Base-by-base conservation (phyloP, 2,888 invertebrate species). In the Tricholauxania praeusta region DNA sequence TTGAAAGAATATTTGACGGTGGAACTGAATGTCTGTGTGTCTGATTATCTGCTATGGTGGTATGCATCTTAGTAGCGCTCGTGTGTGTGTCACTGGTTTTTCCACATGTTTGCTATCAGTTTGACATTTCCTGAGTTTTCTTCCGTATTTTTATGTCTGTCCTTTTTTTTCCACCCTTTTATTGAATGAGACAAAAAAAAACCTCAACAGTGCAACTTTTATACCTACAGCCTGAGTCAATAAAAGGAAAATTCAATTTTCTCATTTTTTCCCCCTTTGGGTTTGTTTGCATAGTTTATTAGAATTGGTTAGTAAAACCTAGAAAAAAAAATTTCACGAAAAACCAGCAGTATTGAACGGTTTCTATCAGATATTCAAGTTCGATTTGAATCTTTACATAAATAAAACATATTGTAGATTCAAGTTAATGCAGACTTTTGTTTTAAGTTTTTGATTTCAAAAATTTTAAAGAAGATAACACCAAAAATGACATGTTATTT, bases 201-300 rank as follows among this genome's bases (percentile, higher is more conserved):
- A 39, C 6, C 39, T 39, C 39, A 39, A 10, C 28, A 8, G 14
- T 39, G 39, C 62, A 14, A 39, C 39, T 39, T 39, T 39, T 39
- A 39, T 39, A 47, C 47, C 47, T 22, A 2, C 0, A 14, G 64
- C 64, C 51, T 49, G 75, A 74, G 72, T 77, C 74, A 77, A 77
- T 77, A 77, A 73, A 74, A 39, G 60, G 72, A 74, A 77, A 77
- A 77, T 77, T 77, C 73, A 77, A 74, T 77, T 77, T 77, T 70
- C 71, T 59, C 63, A 51, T 59, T 57, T n/a, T 57, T n/a, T 15
- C 3, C 59, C 59, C 22, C 12, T 60, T 28, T 32, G 10, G 10
- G 28, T 32, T 28, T 60, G 59, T 60, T 19, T 59, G 59, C 59
- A 22, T 59, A 22, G 59, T 22, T 59, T 12, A 22, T 19, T 17